Conservation (phyloP, 2,888 invertebrate species). For the Diplazon laetatorius region DNA sequence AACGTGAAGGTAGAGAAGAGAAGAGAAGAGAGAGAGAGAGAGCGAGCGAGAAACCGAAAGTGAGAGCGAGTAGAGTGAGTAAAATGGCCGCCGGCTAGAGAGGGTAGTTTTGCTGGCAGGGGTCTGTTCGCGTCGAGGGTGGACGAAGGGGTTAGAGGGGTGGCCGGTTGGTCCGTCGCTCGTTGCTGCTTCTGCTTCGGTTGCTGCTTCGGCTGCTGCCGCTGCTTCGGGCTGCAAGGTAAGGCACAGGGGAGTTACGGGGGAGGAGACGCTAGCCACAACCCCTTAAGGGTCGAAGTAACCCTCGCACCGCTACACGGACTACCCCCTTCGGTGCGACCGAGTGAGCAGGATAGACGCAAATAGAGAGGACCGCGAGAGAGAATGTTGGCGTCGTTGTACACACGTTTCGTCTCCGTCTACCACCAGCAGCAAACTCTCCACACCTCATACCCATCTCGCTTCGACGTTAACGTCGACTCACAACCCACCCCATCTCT, state of each 20-base stretch:
- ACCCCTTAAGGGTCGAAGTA: slow-evolving; percentile 82
- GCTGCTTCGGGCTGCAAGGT: slow-evolving; percentile 27
- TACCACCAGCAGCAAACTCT: slow-evolving; percentile 19
- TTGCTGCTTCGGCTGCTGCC: slow-evolving; percentile 50
- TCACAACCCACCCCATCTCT: slow-evolving; percentile 58
- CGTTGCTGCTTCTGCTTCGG: slow-evolving; percentile 51
- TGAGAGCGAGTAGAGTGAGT: slow-evolving; percentile 75
- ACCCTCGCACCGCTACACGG: slow-evolving; percentile 80
- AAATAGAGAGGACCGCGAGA: slow-evolving; percentile 37
- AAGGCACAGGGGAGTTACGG: slow-evolving; percentile 67
- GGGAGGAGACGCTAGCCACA: slow-evolving; percentile 81
- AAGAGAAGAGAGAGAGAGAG: slow-evolving; percentile 62
- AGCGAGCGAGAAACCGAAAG: slow-evolving; percentile 64
- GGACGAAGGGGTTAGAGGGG: slow-evolving; percentile 67
- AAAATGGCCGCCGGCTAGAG: slow-evolving; percentile 82
- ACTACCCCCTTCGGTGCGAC: slow-evolving; percentile 67
- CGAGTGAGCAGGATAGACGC: slow-evolving; percentile 53
- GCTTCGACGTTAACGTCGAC: slow-evolving; percentile 39
- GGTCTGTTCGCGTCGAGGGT: slow-evolving; percentile 67
- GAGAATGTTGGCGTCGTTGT: slow-evolving; percentile 66
- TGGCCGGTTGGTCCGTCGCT: slow-evolving; percentile 63
- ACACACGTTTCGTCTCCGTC: slow-evolving; percentile 47
- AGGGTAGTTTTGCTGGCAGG: slow-evolving; percentile 80
- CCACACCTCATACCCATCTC: slow-evolving; percentile 51
- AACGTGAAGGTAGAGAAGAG: slow-evolving; percentile 58